A percentile compares a stretch with the other conserved stretches of the same genome.
phyloP scores from a whole-genome alignment of 2,888 invertebrate species.

The Mesoligia furuncula region DNA sequence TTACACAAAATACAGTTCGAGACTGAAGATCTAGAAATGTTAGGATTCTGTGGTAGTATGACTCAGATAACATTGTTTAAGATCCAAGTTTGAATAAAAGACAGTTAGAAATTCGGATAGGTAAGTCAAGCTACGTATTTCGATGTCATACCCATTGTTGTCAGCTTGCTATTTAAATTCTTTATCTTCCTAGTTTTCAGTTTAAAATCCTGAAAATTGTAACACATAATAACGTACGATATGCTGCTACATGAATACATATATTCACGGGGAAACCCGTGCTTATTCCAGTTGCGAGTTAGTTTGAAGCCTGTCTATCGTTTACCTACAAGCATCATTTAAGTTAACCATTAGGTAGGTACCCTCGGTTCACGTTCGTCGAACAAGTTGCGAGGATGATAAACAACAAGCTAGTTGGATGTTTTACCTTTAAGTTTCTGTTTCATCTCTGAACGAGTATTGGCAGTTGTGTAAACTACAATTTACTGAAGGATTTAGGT shows the following conservation, averaged over 20 bases:
- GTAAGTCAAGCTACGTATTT: background rate
- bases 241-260: constrained; percentile 9
- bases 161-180: background rate
- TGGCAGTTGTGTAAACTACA: constrained; percentile 29
- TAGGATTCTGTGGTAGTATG: constrained; percentile 11
- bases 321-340: constrained; percentile 49
- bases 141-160: background rate
- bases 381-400: constrained; percentile 48
- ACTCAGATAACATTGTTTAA: constrained; percentile 35
- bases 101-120: constrained; percentile 5
- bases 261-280: too few species aligned
- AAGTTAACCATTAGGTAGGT: constrained; percentile 56
- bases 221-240: constrained; percentile 1
- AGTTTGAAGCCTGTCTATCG: constrained; percentile 56
- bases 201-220: background rate
- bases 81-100: constrained; percentile 33
- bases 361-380: constrained; percentile 32
- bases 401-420: constrained; percentile 29
- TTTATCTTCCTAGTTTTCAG: background rate
- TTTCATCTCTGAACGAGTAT: constrained; percentile 26
- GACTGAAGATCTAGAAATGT: constrained; percentile 33
- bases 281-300: constrained; percentile 40
- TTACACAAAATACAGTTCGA: constrained; percentile 40
- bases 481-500: constrained; percentile 19
- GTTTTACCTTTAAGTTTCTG: constrained; percentile 37